Base-by-base conservation (phyloP, 2,888 invertebrate genomes). In the Terebella lapidaria region DNA sequence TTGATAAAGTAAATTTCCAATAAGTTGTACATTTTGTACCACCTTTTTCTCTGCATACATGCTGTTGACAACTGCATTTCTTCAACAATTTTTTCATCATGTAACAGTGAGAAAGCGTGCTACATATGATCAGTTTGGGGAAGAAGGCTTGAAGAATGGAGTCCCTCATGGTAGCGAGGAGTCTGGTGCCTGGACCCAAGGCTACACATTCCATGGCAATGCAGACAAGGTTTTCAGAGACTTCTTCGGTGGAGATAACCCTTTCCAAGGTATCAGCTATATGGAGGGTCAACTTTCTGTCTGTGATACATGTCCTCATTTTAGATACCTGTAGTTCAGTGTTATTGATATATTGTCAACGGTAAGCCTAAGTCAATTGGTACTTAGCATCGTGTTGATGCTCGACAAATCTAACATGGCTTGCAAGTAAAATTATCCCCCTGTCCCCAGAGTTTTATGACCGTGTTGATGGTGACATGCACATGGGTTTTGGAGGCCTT, bases 81-180 rank as follows among this genome's bases (percentile, higher is more conserved):
- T n/a, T n/a, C n/a, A n/a, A n/a, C n/a, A n/a, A n/a, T n/a, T n/a
- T n/a, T n/a, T n/a, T n/a, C n/a, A n/a, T n/a, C n/a, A n/a, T n/a
- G n/a, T n/a, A n/a, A n/a, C n/a, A 80, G 80, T 74, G 53, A 67
- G 75, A 26, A 80, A 77, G 62, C 68, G 79, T 59, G 88, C 91
- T 18, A 86, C 92, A 20, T 94, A 89, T 81, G 92, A 94, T 80
- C 90, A 91, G 72, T 93, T 89, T 80, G 94, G 94, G 0, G 92
- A 92, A 79, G 89, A 89, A 72, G 92, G 92, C 0, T 82, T 94
- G 51, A 91, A 91, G 77, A 85, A 85, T 71, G 92, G 92, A 0
- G 86, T 92, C 0, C 87, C 89, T 18, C 25, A 53, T 24, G 51
- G 53, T 25, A 4, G n/a, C 20, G 74, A 69, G 1, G 74, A 74